phyloP scores from a whole-genome alignment of 2,797 vertebrate genomes.

The Ctenochaetus hawaiiensis region DNA sequence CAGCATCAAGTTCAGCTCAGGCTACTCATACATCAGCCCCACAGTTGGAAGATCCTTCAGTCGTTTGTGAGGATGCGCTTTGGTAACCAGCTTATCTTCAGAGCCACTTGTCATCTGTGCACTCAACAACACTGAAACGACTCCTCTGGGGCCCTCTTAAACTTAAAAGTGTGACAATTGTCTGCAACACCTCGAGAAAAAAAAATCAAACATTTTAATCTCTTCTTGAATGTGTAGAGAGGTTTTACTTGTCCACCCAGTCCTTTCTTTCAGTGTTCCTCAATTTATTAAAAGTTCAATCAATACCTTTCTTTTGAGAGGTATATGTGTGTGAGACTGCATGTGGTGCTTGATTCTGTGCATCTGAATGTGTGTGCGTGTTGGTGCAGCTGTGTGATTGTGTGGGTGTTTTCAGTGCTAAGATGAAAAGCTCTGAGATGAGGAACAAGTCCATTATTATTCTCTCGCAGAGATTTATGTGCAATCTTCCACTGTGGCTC shows the following conservation, averaged over 20 bases:
- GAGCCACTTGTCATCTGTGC: constrained; percentile 43
- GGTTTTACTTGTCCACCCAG: constrained; percentile 19
- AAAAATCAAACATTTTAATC: constrained; percentile 10
- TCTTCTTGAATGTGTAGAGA: background rate
- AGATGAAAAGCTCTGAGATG: constrained; percentile 63
- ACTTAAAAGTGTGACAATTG: constrained; percentile 27
- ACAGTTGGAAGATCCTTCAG: constrained; percentile 53
- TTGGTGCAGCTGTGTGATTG: constrained; percentile 23
- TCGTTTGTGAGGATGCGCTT: constrained; percentile 56
- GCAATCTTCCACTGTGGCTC: constrained; percentile 69
- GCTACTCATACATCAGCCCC: constrained; percentile 58
- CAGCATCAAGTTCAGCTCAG: constrained; percentile 50
- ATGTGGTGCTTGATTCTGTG: background rate
- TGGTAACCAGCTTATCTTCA: constrained; percentile 59
- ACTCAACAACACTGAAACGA: constrained; percentile 23
- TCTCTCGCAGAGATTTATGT: constrained; percentile 74
- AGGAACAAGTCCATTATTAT: constrained; percentile 67
- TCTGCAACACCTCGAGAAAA: background rate
- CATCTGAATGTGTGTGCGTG: background rate
- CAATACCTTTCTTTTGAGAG: background rate
- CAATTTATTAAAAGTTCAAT: background rate
- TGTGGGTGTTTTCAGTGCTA: constrained; percentile 54
- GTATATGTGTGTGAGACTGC: background rate
- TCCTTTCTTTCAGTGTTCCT: background rate
- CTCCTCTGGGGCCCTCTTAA: constrained; percentile 2